Evolutionary conservation across 2,888 invertebrate species (phyloP).

Genomic region (Opisthograptis luteolata): DNA sequence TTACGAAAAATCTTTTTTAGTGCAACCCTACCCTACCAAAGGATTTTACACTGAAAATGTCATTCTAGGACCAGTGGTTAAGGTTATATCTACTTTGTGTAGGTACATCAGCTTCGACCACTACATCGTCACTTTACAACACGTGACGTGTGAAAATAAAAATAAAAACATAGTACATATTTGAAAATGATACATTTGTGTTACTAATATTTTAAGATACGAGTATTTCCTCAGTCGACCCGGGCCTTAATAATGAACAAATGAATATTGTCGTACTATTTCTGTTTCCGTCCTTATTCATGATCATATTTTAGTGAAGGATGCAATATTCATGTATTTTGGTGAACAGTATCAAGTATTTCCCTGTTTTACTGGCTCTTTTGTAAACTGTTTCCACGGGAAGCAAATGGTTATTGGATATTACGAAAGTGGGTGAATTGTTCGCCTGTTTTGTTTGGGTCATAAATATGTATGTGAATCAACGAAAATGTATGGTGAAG

Average conservation of each 20-base stretch:
- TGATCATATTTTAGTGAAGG: conserved; percentile 36
- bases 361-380: conserved; percentile 61
- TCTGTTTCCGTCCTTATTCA: conserved; percentile 47
- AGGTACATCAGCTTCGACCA: no score
- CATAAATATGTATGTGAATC: conserved; percentile 37
- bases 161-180: no score
- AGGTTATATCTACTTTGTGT: no score
- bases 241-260: conserved; percentile 71
- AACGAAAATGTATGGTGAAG: conserved; percentile 26
- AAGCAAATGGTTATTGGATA: conserved; percentile 42
- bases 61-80: no score
- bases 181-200: no score
- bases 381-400: conserved; percentile 45
- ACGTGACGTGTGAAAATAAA: no score
- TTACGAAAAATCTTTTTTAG: no score
- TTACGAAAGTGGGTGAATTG: conserved; percentile 36
- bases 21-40: no score
- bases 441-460: conserved; percentile 28
- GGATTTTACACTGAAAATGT: no score
- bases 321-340: conserved; percentile 32
- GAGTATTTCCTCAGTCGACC: no score
- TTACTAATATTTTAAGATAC: no score
- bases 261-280: conserved; percentile 59
- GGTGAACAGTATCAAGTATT: conserved; percentile 28
- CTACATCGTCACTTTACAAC: no score